phyloP scores from a whole-genome alignment of 2,113 vertebrate species.

The Tretioscincus oriximinensis region DNA sequence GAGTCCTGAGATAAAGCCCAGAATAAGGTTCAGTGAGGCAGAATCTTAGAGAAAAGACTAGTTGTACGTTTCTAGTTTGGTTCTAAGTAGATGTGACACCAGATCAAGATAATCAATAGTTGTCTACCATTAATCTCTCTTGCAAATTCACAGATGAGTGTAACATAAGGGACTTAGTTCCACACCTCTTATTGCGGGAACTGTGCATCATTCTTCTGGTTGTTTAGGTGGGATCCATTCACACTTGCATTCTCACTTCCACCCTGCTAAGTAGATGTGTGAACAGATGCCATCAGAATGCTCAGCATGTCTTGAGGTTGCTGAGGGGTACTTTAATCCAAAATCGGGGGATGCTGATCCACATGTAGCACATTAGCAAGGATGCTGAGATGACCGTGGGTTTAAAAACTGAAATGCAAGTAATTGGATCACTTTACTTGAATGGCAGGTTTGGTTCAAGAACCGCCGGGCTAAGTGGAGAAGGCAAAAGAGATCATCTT shows the following conservation, averaged over 20 bases:
- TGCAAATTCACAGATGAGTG: neutral
- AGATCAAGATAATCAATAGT: too few relatives aligned
- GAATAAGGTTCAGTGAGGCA: too few relatives aligned
- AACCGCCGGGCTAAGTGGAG: constrained; percentile 98
- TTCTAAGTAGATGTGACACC: neutral
- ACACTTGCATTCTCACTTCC: neutral
- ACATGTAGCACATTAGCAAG: too few relatives aligned
- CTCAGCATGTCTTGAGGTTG: too few relatives aligned
- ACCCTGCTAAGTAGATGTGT: too few relatives aligned
- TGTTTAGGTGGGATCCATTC: neutral
- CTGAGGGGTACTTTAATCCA: too few relatives aligned
- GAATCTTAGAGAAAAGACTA: too few relatives aligned
- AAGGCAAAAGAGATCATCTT: constrained; percentile 94
- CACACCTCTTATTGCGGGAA: neutral
- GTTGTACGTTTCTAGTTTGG: neutral
- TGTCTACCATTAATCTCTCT: too few relatives aligned
- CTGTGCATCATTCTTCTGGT: too few relatives aligned
- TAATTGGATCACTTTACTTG: neutral
- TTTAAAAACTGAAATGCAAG: neutral
- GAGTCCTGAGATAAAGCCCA: too few relatives aligned
- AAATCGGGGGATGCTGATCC: neutral
- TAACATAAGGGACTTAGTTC: neutral
- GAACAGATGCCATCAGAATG: neutral
- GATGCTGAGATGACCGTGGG: neutral
- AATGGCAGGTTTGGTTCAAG: constrained; percentile 95